Conservation (phyloP, 2,797 vertebrate genomes). For the Poecile montanus region DNA sequence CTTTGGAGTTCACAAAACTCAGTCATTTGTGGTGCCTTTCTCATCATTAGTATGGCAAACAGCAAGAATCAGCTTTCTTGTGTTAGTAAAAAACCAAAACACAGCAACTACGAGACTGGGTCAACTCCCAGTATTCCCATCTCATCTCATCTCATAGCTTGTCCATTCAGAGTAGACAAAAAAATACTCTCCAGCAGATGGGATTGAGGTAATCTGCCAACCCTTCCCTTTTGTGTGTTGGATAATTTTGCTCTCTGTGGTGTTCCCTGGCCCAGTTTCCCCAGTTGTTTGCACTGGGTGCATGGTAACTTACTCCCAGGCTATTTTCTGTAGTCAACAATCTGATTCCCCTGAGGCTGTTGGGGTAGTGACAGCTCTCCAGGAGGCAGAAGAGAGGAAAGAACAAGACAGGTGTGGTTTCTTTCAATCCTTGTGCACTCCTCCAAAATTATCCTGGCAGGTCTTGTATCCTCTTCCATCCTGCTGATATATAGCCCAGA, state of each 20-base stretch:
- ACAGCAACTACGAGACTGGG: neutral
- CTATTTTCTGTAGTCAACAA: neutral
- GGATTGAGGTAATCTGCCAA: neutral
- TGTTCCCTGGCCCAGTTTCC: neutral
- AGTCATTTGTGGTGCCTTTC: neutral
- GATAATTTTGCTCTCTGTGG: neutral
- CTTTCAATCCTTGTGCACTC: neutral
- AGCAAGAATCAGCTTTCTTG: neutral
- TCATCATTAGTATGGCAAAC: neutral
- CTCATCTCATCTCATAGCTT: neutral
- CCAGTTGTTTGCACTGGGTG: neutral
- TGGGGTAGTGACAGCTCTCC: fast-evolving
- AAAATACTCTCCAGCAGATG: neutral
- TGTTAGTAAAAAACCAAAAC: neutral
- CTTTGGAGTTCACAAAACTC: conserved; percentile 15
- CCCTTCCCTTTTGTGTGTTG: neutral
- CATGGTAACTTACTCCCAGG: neutral
- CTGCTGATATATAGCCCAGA: neutral
- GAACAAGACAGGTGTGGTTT: neutral
- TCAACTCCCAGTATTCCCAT: neutral
- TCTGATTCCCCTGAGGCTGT: neutral
- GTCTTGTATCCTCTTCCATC: neutral
- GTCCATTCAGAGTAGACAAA: neutral
- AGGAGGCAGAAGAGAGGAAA: neutral
- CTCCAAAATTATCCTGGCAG: neutral